Evolutionary conservation across 2,888 invertebrate species (phyloP).

Genomic region (Xanthostigma xanthostigma): DNA sequence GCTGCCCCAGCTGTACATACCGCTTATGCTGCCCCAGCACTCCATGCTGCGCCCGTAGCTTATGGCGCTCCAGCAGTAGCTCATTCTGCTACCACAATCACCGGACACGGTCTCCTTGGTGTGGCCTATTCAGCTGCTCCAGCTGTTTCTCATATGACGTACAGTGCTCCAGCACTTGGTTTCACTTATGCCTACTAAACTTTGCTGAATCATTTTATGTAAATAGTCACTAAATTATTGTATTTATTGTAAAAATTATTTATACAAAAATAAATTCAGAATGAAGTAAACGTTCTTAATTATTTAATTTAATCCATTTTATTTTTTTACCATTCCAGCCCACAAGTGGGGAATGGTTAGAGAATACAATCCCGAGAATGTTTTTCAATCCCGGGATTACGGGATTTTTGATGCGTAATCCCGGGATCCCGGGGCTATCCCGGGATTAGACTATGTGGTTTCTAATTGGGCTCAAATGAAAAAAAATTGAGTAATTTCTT

Average conservation of each 20-base stretch:
- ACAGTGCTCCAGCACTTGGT: constrained; percentile 20
- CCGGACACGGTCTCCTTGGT: constrained; percentile 29
- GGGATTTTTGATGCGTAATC: too few species aligned
- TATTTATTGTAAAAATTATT: neutral
- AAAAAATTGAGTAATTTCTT: too few species aligned
- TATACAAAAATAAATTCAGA: neutral
- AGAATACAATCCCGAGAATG: too few species aligned
- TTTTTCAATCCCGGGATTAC: too few species aligned
- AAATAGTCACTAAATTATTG: neutral
- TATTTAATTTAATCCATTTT: neutral
- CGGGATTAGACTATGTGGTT: too few species aligned
- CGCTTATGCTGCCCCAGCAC: constrained; percentile 21
- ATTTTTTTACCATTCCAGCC: too few species aligned
- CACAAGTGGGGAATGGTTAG: too few species aligned
- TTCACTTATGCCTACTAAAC: constrained; percentile 10
- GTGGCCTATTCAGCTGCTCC: constrained; percentile 41
- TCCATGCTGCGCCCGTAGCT: constrained; percentile 10
- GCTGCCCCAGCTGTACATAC: constrained; percentile 16
- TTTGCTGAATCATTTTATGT: neutral
- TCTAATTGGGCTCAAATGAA: too few species aligned
- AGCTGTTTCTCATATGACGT: constrained; percentile 41
- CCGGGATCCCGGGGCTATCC: too few species aligned
- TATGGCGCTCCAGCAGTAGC: constrained; percentile 9
- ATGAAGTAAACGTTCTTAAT: neutral
- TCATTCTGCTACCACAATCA: constrained; percentile 3